These are phyloP conservation scores for Sebastes reedi DNA, from an alignment of 2,797 vertebrate species.

Conservation along the genomic window DNA sequence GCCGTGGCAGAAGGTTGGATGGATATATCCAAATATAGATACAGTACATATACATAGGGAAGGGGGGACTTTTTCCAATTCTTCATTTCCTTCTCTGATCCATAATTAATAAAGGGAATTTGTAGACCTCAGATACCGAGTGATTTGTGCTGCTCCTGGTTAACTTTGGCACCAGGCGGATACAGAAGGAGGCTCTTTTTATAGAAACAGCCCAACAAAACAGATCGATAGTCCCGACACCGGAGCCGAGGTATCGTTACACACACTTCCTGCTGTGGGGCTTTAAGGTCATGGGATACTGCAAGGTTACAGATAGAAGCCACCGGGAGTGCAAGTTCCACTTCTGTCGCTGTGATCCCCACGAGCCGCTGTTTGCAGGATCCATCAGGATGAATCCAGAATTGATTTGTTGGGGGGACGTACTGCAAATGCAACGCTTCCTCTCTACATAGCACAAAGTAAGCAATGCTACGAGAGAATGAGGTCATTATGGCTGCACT, in stretches of 20 bases:
- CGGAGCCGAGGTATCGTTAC: slow-evolving; percentile 23
- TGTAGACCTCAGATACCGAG: slow-evolving; percentile 32
- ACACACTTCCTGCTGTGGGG: slow-evolving; percentile 36
- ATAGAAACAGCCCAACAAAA: slow-evolving; percentile 54
- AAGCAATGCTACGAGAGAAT: not conserved
- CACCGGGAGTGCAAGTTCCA: not conserved
- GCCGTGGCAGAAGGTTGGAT: not conserved
- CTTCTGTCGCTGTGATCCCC: not conserved
- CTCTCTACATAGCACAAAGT: not conserved
- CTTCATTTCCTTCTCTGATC: slow-evolving; percentile 45
- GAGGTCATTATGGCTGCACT: not conserved
- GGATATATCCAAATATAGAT: not conserved
- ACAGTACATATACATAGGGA: not conserved
- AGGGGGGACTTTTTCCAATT: not conserved
- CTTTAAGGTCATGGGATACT: slow-evolving; percentile 47
- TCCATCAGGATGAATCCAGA: not conserved
- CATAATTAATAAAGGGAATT: slow-evolving; percentile 71
- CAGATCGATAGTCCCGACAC: slow-evolving; percentile 62
- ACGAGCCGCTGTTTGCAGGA: not conserved
- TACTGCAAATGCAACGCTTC: not conserved
- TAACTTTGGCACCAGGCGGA: slow-evolving; percentile 22
- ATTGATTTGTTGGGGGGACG: not conserved
- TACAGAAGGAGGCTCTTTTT: slow-evolving; percentile 60
- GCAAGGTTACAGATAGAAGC: slow-evolving; percentile 50
- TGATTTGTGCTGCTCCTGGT: slow-evolving; percentile 21